Evolutionary conservation across 2,113 vertebrate species (phyloP).

Genomic region (Diphyllodes magnificus): DNA sequence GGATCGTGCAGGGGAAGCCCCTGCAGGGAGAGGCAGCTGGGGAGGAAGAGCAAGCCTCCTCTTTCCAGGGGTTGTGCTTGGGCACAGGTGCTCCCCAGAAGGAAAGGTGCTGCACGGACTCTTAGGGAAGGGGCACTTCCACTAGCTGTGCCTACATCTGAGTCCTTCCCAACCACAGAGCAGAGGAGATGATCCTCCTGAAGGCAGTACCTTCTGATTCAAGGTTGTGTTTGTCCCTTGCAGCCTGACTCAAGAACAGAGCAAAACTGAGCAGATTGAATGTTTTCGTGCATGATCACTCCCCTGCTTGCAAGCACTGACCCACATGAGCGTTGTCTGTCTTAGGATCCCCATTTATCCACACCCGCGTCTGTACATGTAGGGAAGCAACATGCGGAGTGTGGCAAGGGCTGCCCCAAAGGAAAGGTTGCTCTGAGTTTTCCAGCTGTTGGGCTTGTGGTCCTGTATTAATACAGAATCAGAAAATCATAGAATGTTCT

Average conservation of each 20-base stretch:
- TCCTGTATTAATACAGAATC: neutral
- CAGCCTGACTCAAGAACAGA: neutral
- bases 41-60: neutral
- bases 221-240: neutral
- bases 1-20: neutral
- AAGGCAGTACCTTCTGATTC: neutral
- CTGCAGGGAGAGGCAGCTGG: rapidly evolving
- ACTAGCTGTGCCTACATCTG: neutral
- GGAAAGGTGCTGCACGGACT: neutral
- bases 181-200: neutral
- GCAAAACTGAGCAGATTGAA: neutral
- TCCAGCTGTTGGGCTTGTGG: neutral
- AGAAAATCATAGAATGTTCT: neutral
- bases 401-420: neutral
- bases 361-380: rapidly evolving
- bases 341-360: neutral
- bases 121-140: neutral
- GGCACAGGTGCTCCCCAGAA: neutral
- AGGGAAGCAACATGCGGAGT: rapidly evolving
- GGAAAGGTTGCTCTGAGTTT: neutral
- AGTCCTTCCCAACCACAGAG: neutral
- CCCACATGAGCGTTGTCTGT: rapidly evolving
- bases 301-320: neutral
- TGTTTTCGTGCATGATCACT: neutral
- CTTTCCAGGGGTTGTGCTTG: neutral